Base-by-base conservation (phyloP, 2,113 vertebrate species). In the Scalopus aquaticus region DNA sequence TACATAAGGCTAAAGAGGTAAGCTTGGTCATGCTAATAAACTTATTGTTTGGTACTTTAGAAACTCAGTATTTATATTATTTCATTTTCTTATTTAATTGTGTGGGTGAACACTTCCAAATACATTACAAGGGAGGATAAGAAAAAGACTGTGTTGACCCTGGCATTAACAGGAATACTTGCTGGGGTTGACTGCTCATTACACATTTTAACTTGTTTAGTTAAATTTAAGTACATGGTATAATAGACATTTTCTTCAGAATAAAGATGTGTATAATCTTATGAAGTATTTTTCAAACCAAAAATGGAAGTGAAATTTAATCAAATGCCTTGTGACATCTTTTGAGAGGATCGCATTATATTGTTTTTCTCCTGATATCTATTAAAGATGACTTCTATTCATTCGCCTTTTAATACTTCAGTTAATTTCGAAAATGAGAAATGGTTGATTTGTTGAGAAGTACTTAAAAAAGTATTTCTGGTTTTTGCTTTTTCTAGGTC, bases 231-330 rank as follows among this genome's bases (percentile, higher is more conserved):
- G 46, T 49, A 11, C 46, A 49, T 49, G 37, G 79, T 26, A 77
- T 2, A 46, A 56, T 0, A 42, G 0, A 76, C 17, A 54, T 24
- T 20, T 49, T 51, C 26, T 58, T 37, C 51, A 78, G 72, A 78
- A 54, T 65, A 73, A 39, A 37, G 51, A 70, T 39, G 16, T 62
- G 7, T 28, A 9, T 37, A 69, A 64, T 95, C 37, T 91, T 85
- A 42, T 26, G 76, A 69, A 88, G 65, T 84, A 54, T 10, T 78
- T 88, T 88, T 76, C 46, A 84, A 91, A 84, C 30, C 22, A 93
- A 86, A 60, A 93, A 72, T 17, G 8, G 32, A 76, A 85, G 93
- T 70, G 13, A 76, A 96, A 96, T 51, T 37, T 83, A 88, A 80
- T 64, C 26, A 73, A 78, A 46, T 56, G 16, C 56, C 42, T 72